Conservation (phyloP, 2,888 invertebrate species). For the Sipha maydis region DNA sequence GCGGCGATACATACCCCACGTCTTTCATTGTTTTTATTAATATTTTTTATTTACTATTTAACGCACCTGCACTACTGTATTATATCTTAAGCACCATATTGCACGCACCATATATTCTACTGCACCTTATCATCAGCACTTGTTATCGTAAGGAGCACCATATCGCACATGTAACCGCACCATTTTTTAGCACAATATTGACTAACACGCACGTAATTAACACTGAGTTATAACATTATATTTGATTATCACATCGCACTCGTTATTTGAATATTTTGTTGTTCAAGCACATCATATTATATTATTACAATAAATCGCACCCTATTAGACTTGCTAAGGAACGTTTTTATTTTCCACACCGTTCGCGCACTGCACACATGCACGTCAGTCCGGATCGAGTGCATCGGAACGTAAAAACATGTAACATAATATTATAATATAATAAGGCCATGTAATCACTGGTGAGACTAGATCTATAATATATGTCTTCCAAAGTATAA, state of each 20-base stretch:
- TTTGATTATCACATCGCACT: background rate
- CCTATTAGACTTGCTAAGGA: slow-evolving; percentile 21
- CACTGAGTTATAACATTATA: background rate
- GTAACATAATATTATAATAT: background rate
- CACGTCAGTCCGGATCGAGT: background rate
- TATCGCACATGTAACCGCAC: background rate
- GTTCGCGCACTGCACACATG: background rate
- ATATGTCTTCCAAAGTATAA: background rate
- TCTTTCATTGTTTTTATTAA: slow-evolving; percentile 1
- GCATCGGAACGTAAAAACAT: background rate
- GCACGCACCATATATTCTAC: background rate
- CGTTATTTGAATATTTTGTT: background rate
- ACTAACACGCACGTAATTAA: background rate
- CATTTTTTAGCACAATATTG: background rate
- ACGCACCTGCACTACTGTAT: background rate
- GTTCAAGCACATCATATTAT: background rate
- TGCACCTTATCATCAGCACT: background rate
- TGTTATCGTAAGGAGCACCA: background rate
- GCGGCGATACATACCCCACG: background rate
- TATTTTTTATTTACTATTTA: background rate
- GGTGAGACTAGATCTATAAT: background rate
- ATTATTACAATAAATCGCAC: background rate
- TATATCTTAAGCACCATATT: background rate
- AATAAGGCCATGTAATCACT: background rate
- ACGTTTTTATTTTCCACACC: background rate